phyloP scores from a whole-genome alignment of 2,797 vertebrate genomes.

The Aratinga solstitialis region DNA sequence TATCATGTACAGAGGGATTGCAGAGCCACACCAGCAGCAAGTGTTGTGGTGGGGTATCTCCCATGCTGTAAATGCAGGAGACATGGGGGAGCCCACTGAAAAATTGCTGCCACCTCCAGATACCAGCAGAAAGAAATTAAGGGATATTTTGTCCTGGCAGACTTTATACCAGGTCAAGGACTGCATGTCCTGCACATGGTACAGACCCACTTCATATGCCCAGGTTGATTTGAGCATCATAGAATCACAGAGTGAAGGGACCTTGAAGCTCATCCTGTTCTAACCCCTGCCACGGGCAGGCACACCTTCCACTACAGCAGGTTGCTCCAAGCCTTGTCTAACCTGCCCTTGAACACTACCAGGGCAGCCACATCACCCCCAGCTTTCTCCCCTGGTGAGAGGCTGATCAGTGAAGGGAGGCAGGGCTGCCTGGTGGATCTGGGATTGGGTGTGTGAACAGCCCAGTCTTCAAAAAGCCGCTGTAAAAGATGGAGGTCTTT shows the following conservation, averaged over 20 bases:
- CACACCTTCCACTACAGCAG: not conserved
- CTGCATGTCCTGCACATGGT: rapidly evolving
- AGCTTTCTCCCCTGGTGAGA: not conserved
- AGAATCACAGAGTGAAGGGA: not conserved
- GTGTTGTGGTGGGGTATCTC: not conserved
- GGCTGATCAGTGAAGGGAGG: not conserved
- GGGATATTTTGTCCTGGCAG: not conserved
- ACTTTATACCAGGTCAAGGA: not conserved
- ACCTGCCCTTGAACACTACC: not conserved
- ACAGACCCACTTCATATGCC: not conserved
- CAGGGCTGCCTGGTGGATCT: not conserved
- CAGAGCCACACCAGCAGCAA: not conserved
- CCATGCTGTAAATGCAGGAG: not conserved
- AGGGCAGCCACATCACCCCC: not conserved
- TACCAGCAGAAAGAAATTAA: not conserved
- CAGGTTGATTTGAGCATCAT: not conserved
- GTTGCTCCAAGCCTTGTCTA: not conserved
- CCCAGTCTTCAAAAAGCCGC: not conserved
- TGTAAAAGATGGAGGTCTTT: not conserved
- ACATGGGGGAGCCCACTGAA: not conserved
- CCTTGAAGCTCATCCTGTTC: not conserved
- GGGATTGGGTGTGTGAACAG: not conserved
- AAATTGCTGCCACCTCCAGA: not conserved
- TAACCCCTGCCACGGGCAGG: not conserved
- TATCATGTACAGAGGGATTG: not conserved